Conservation (phyloP, 1,140 invertebrate species). For the Triops cancriformis region DNA sequence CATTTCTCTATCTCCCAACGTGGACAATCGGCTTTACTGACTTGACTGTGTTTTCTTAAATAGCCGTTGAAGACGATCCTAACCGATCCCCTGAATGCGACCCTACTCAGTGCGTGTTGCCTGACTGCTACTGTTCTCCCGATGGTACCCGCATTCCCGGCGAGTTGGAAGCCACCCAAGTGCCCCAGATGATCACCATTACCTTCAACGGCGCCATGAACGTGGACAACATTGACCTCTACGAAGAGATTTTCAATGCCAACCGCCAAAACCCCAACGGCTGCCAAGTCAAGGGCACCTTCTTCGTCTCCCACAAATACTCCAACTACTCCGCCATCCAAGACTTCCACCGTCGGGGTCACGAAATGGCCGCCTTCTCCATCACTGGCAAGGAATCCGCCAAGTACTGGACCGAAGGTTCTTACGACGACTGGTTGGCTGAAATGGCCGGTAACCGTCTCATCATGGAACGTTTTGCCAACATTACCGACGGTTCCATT, state of each 20-base stretch:
- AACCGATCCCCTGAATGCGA: slow-evolving; percentile 85
- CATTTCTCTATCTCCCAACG: no score
- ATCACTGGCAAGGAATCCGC: slow-evolving; percentile 86
- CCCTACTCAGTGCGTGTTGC: slow-evolving; percentile 72
- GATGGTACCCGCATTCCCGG: slow-evolving; percentile 84
- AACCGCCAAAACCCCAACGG: slow-evolving; percentile 81
- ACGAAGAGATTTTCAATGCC: slow-evolving; percentile 81
- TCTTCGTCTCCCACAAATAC: slow-evolving; percentile 94
- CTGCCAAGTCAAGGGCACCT: slow-evolving; percentile 81
- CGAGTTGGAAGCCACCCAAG: slow-evolving; percentile 66
- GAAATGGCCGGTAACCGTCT: slow-evolving; percentile 82
- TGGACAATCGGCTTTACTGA: no score
- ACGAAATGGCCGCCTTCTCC: slow-evolving; percentile 89
- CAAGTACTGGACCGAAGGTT: slow-evolving; percentile 76
- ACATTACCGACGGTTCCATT: slow-evolving; percentile 81
- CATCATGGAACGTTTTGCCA: slow-evolving; percentile 40
- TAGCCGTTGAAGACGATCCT: slow-evolving; percentile 77
- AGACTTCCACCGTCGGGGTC: slow-evolving; percentile 81
- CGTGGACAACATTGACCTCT: slow-evolving; percentile 83
- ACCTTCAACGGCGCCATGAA: slow-evolving; percentile 93
- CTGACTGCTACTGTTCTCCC: slow-evolving; percentile 88
- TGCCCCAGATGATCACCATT: slow-evolving; percentile 89
- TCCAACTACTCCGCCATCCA: slow-evolving; percentile 88
- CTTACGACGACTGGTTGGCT: slow-evolving; percentile 84
- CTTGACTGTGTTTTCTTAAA: slow-evolving; percentile 29